Base-by-base conservation (phyloP, 1,140 invertebrate species). In the Mizuhopecten yessoensis region DNA sequence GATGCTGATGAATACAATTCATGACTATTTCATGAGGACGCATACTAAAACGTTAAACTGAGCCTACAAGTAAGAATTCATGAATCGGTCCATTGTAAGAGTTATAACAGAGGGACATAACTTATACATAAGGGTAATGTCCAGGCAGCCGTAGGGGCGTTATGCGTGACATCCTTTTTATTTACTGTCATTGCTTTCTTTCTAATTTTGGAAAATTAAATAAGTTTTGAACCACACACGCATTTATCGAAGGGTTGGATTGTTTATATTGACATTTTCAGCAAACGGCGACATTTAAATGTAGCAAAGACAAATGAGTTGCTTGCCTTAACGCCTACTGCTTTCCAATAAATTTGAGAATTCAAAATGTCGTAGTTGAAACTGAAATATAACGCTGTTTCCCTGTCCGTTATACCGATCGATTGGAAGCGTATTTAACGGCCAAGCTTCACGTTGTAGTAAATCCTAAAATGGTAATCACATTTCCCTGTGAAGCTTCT, bases 291-390 rank as follows among this genome's bases (percentile, higher is more conserved):
- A n/a, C 57, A 75, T 75, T 75, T 75, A 75, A 29, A 75, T 75
- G 57, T 23, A n/a, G 57, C n/a, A 75, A 29, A 75, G 57, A 75
- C 57, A 75, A n/a, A 75, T 75, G n/a, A n/a, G 57, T 29, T 75
- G 57, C 57, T 75, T 5, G 57, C n/a, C 57, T 75, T n/a, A 29
- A 75, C 57, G 57, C 57, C 57, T 75, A 75, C 57, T 29, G 57
- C 57, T 75, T n/a, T n/a, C 57, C 57, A 29, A 75, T 75, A 75
- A 75, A 75, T 75, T 75, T 29, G n/a, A 75, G n/a, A 75, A 75
- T 75, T 75, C 57, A 75, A 75, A 75, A 75, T 75, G 57, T 75
- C 57, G 57, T 17, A 29, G 57, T 29, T 29, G 57, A 75, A 75
- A 75, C 57, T 75, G 23, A 75, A 75, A 75, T 75, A 75, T 75